phyloP scores from a whole-genome alignment of 1,140 invertebrate species.

The Neodiprion pinetum region DNA sequence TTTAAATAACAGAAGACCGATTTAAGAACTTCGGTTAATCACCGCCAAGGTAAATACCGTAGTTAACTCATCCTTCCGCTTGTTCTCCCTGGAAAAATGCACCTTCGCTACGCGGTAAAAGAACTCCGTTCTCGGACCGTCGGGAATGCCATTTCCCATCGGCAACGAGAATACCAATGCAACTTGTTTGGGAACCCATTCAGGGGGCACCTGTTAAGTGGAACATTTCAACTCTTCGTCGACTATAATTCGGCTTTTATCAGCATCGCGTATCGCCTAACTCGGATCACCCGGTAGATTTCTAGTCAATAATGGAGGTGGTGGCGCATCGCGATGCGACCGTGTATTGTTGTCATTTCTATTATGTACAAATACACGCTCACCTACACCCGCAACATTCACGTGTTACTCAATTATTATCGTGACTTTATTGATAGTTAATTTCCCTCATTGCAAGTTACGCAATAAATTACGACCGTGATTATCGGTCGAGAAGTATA shows the following conservation, averaged over 20 bases:
- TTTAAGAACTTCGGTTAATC: conserved; percentile 5
- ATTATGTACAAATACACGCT: neutral
- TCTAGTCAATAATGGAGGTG: conserved; percentile 8
- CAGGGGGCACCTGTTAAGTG: neutral
- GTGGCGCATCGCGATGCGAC: neutral
- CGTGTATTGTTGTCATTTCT: conserved; percentile 11
- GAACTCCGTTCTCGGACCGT: neutral
- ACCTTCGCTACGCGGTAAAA: neutral
- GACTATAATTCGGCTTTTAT: neutral
- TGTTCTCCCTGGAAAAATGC: neutral
- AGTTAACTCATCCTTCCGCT: neutral
- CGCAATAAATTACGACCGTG: too few relatives aligned
- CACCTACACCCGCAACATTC: too few relatives aligned
- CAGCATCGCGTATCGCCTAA: neutral
- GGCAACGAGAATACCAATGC: neutral
- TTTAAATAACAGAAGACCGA: conserved; percentile 1
- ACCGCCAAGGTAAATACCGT: conserved; percentile 4
- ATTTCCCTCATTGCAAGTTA: too few relatives aligned
- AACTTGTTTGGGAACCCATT: neutral
- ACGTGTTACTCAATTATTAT: too few relatives aligned
- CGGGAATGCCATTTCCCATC: neutral
- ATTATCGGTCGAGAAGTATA: too few relatives aligned
- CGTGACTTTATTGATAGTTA: too few relatives aligned
- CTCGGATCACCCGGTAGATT: neutral
- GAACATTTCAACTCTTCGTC: neutral